Percentiles rank a stretch among this genome's conserved stretches.
phyloP scores from a whole-genome alignment of 2,797 vertebrate species.

The Xiphorhynchus erythropygius region DNA sequence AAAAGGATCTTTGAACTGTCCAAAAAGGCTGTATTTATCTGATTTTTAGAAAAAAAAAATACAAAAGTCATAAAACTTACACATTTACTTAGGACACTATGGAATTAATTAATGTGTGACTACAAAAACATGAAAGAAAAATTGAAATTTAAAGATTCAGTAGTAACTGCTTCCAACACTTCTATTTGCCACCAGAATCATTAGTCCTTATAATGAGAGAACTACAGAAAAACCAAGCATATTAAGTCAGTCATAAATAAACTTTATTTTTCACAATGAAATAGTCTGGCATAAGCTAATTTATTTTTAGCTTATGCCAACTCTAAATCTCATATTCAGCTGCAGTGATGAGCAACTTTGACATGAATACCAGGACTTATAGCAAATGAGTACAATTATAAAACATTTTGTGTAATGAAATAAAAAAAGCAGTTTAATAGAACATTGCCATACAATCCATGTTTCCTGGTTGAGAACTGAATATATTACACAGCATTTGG shows the following conservation, averaged over 20 bases:
- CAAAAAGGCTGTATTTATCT: neutral
- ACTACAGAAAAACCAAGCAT: neutral
- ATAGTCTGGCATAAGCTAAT: neutral
- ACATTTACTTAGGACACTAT: accelerated
- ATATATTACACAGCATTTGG: neutral
- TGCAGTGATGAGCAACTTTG: neutral
- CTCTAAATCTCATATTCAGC: neutral
- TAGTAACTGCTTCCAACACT: neutral
- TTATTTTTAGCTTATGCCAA: neutral
- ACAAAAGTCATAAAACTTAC: neutral
- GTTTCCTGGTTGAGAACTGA: neutral
- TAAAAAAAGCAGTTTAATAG: neutral
- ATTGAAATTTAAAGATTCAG: neutral
- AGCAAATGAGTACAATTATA: neutral
- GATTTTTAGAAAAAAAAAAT: neutral
- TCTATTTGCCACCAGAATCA: neutral
- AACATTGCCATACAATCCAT: neutral
- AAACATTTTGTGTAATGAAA: neutral
- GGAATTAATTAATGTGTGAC: neutral
- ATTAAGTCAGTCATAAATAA: neutral
- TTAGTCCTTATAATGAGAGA: neutral
- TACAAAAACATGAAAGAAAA: neutral
- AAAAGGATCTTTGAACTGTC: neutral
- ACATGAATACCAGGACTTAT: neutral
- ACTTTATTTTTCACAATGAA: neutral